Evolutionary conservation across 1,140 invertebrate species (phyloP).

Genomic region (Drosophila setifemur): DNA sequence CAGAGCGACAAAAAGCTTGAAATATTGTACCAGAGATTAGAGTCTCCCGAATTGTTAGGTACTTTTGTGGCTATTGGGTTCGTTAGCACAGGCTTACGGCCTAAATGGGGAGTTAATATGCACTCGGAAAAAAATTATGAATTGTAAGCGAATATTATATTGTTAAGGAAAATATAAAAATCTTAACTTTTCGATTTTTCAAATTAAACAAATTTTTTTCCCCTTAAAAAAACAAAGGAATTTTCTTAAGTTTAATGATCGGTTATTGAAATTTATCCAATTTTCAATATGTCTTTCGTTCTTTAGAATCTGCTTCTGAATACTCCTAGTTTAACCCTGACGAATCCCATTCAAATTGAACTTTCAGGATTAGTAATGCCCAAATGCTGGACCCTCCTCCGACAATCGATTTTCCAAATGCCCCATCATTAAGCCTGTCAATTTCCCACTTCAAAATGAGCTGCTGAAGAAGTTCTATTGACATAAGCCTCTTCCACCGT

Average conservation of each 20-base stretch:
- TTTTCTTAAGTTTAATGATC: too few relatives aligned
- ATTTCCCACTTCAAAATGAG: conserved; percentile 65
- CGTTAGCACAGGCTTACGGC: conserved; percentile 42
- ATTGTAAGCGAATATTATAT: too few relatives aligned
- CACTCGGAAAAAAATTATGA: too few relatives aligned
- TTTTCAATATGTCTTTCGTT: too few relatives aligned
- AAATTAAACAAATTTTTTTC: too few relatives aligned
- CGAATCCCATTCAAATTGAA: conserved; percentile 35
- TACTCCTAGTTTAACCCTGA: conserved; percentile 21
- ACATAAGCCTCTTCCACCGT: conserved; percentile 49
- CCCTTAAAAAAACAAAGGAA: too few relatives aligned
- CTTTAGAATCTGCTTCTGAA: neutral
- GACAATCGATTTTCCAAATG: conserved; percentile 2
- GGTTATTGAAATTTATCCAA: too few relatives aligned
- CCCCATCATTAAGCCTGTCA: conserved; percentile 70
- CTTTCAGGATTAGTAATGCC: conserved; percentile 12
- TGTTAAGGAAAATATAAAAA: too few relatives aligned
- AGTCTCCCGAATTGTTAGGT: conserved; percentile 24
- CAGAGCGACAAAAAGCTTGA: conserved; percentile 73
- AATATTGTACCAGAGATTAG: conserved; percentile 63
- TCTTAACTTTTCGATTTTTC: too few relatives aligned
- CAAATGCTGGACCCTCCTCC: neutral
- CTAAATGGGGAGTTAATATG: too few relatives aligned
- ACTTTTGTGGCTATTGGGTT: conserved; percentile 31
- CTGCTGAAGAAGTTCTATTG: conserved; percentile 80